Base-by-base conservation (phyloP, 2,888 invertebrate genomes). In the Cylloceria caligata region DNA sequence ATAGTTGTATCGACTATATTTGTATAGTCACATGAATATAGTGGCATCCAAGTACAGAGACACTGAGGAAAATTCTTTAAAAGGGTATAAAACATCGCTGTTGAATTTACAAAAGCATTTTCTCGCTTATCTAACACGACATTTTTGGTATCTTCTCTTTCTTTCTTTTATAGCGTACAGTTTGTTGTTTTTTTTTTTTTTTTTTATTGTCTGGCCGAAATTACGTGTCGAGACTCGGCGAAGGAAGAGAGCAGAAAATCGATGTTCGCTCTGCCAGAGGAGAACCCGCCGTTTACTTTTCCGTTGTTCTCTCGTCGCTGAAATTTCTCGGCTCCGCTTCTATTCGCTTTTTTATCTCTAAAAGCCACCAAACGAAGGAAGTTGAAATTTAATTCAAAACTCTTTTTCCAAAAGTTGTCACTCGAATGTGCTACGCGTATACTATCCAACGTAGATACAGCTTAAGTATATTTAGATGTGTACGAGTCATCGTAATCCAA, bases 351-450 rank as follows among this genome's bases (percentile, higher is more conserved):
- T 82, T 68, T 80, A 79, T 82, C 76, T 80, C 65, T 47, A 42
- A 75, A 82, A 71, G 79, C 71, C 75, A 71, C 67, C 79, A 67
- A 80, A 71, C 75, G 75, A 80, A 65, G 74, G 74, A 36, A 27
- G 34, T 24, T 55, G 71, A 64, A 79, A 82, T 79, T 75, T 75
- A 73, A 79, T 78, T 81, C 78, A 52, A 78, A 82, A 78, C 45
- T 79, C n/a, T 82, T 82, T 52, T 39, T 36, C 62, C 55, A 60
- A 71, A 72, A 77, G 65, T 65, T 65, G 65, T 45, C 16, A 27
- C 27, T 5, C 45, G 24, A 27, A 30, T 13, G 64, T 16, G 52
- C 30, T 34, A 47, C 55, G 24, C 27, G 30, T 71, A 62, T 62
- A 24, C 52, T 24, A 52, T 24, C 24, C 24, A 24, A 52, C 52